Conservation (phyloP, 2,888 invertebrate species). For the Plagodis pulveraria region DNA sequence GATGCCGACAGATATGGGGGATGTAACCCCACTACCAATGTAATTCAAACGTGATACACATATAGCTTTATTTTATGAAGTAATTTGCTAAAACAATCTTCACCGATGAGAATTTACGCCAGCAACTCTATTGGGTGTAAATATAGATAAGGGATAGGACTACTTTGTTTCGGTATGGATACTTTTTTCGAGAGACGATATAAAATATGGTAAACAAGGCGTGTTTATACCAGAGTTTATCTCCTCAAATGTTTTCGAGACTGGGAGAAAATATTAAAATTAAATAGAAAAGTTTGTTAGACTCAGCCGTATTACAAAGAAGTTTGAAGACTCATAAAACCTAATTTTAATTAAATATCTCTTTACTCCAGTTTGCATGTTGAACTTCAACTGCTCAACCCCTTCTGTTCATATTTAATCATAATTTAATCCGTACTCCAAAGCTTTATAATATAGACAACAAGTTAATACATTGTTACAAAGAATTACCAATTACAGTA, state of each 20-base stretch:
- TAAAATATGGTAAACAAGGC: constrained; percentile 6
- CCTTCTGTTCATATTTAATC: too few relatives aligned
- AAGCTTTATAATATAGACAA: too few relatives aligned
- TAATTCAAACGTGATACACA: constrained; percentile 32
- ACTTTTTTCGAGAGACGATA: neutral
- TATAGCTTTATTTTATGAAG: constrained; percentile 38
- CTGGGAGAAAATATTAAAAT: constrained; percentile 8
- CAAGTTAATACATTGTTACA: too few relatives aligned
- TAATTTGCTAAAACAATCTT: constrained; percentile 37
- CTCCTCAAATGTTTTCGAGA: constrained; percentile 8
- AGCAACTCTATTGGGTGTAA: constrained; percentile 23
- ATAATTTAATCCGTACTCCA: too few relatives aligned
- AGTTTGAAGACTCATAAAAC: neutral
- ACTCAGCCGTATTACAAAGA: neutral
- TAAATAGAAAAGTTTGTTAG: constrained; percentile 10
- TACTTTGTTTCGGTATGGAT: constrained; percentile 21
- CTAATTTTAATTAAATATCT: neutral
- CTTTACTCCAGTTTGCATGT: too few relatives aligned
- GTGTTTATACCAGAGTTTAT: neutral
- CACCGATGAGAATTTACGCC: constrained; percentile 23
- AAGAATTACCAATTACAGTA: too few relatives aligned
- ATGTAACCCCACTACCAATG: constrained; percentile 23
- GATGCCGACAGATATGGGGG: constrained; percentile 46
- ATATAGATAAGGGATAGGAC: constrained; percentile 26
- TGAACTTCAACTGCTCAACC: too few relatives aligned